Base-by-base conservation (phyloP, 2,888 invertebrate species). In the Copidosoma aretas region DNA sequence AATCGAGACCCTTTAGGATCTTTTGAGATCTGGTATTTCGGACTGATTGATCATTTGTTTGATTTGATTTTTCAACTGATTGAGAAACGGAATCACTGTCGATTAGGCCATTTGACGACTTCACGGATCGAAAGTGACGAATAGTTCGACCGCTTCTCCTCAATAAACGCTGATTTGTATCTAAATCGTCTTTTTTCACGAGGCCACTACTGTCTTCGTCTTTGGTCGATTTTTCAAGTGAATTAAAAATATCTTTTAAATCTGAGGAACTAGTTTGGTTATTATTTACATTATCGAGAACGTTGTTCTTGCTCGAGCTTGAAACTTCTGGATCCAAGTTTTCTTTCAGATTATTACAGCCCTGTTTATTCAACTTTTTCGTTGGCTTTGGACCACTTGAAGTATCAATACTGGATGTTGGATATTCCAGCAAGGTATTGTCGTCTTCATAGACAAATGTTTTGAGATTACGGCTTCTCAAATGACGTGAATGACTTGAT, bases 291-390 rank as follows among this genome's bases (percentile, higher is more conserved):
- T 41, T 65, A n/a, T 70, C 70, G 2, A 59, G 54, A 1, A 60
- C 54, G 8, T 64, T 71, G 12, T 71, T 71, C 14, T 15, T 17
- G n/a, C 67, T 64, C 1, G 59, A 65, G 21, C 49, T 64, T 12
- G 68, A 71, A 10, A 73, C 66, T 3, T 74, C 67, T 0, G 81
- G 80, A 66, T 80, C 74, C 14, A 75, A 66, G 74, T 81, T 81
- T 72, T 80, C 81, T 66, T 80, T 81, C n/a, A 75, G 64, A 46
- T 79, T 79, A 14, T 76, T 77, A 1, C 62, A 71, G 41, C 32
- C 32, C 32, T 32, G 32, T 24, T 41, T n/a, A 63, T 10, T 39
- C 25, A 60, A 12, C 46, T 24, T 19, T 57, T 49, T 15, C n/a
- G 12, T 5, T 24, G 15, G 22, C 25, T 54, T 24, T 15, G 54